phyloP scores from a whole-genome alignment of 2,888 invertebrate genomes.

The Drosophila neotestacea region DNA sequence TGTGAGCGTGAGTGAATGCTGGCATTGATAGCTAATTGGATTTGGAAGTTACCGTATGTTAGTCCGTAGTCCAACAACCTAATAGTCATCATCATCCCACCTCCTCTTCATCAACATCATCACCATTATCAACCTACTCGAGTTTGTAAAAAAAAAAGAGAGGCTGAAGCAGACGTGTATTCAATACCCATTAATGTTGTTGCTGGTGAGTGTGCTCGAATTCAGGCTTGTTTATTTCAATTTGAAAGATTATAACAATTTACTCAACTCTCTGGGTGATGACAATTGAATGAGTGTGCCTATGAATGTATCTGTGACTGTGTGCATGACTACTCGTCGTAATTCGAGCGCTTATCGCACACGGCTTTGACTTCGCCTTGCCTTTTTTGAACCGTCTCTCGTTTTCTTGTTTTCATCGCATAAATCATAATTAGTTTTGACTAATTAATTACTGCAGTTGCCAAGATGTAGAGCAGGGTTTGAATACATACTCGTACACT shows the following conservation, averaged over 20 bases:
- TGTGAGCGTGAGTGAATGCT: not conserved
- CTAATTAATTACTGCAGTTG: conserved; percentile 28
- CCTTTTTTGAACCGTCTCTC: not conserved
- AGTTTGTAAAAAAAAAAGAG: conserved; percentile 8
- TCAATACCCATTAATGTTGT: conserved; percentile 3
- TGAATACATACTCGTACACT: conserved; percentile 4
- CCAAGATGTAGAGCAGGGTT: conserved; percentile 17
- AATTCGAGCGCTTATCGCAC: conserved; percentile 10
- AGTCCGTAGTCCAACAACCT: conserved; percentile 5
- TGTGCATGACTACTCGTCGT: not conserved
- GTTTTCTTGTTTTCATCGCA: not conserved
- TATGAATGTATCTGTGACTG: not conserved
- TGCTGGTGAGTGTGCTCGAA: conserved; percentile 29
- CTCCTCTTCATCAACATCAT: conserved; percentile 8
- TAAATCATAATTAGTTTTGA: conserved; percentile 28
- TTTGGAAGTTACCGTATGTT: conserved; percentile 46
- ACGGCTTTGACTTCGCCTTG: not conserved
- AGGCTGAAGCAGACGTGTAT: conserved; percentile 18
- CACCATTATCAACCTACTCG: conserved; percentile 8
- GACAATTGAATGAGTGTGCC: conserved; percentile 17
- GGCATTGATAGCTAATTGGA: conserved; percentile 56
- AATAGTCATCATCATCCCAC: not conserved
- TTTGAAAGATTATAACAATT: conserved; percentile 50
- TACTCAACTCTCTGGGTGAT: conserved; percentile 14
- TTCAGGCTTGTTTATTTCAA: conserved; percentile 68